Conservation (phyloP, 1,140 invertebrate species). For the Pogonomyrmex barbatus region DNA sequence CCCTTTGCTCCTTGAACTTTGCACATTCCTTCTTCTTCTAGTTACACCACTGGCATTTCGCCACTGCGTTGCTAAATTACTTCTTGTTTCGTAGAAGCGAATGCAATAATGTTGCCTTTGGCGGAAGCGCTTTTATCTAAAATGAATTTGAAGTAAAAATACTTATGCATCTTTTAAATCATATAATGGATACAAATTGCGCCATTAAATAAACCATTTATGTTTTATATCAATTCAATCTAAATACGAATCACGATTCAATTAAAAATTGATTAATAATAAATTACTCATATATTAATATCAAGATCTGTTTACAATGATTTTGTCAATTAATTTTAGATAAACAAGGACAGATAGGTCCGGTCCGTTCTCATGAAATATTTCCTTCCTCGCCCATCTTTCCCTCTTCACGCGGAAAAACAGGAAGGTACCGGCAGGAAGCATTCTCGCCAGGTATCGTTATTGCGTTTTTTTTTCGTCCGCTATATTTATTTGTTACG, state of each 20-base stretch:
- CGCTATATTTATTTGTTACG: slow-evolving; percentile 7
- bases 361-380: background rate
- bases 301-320: background rate
- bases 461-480: background rate
- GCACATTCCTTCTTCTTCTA: background rate
- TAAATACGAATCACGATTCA: background rate
- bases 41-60: slow-evolving; percentile 39
- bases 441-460: slow-evolving; percentile 13
- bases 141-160: background rate
- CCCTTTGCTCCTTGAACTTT: background rate
- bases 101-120: background rate
- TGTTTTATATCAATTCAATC: background rate
- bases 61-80: slow-evolving; percentile 22
- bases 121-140: slow-evolving; percentile 8
- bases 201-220: background rate
- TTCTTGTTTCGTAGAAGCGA: background rate
- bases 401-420: background rate
- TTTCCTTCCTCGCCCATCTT: background rate
- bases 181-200: background rate
- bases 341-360: background rate
- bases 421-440: background rate
- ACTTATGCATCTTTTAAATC: background rate
- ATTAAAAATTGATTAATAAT: slow-evolving; percentile 29
- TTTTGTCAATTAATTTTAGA: background rate
- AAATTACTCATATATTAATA: background rate